Evolutionary conservation across 1,140 invertebrate genomes (phyloP), one percentile per base, ranked within the genome.

Genomic region (Zaprionus kolodkinae): DNA sequence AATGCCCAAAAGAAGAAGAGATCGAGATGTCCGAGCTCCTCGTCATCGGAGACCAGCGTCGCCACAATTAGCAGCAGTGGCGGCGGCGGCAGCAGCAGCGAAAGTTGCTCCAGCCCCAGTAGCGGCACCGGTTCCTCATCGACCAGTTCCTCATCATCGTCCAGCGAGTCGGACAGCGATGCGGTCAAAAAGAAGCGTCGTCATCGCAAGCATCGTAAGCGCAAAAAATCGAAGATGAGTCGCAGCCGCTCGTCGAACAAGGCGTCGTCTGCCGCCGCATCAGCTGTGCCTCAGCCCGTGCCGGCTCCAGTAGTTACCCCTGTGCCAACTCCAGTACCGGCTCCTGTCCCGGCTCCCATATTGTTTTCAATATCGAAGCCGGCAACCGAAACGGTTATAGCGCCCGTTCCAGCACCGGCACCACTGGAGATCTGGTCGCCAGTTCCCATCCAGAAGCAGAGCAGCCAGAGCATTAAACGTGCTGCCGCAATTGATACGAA

Each of bases 281-380:
- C 40, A 30, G 38, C 40, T 12, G 17, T 7, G 30, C 13, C 38
- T 3, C 33, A 15, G 15, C n/a, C 15, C 15, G 21, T 55, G 2
- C 38, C 62, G 11, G 25, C 13, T 36, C 10, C 12, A 0, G n/a
- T 35, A 2, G 3, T 50, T 0, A 13, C 59, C 2, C 45, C 48
- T 0, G 38, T 55, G 6, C 27, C 69, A 12, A 71, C 45, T 9
- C 76, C 77, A n/a, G 11, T 48, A 7, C 60, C 76, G 11, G 43
- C 45, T 10, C 54, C 71, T 0, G 55, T 57, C 10, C 48, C 61
- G 2, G 43, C 50, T 0, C 35, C 66, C 7, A 76, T 76, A 36
- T 7, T 27, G 12, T 63, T 56, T 21, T 11, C 30, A 13, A 35
- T 64, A 27, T 12, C 68, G 9, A 5, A 15, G n/a, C 48, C 40